Base-by-base conservation (phyloP, 2,888 invertebrate species). In the Aporophyla lueneburgensis region DNA sequence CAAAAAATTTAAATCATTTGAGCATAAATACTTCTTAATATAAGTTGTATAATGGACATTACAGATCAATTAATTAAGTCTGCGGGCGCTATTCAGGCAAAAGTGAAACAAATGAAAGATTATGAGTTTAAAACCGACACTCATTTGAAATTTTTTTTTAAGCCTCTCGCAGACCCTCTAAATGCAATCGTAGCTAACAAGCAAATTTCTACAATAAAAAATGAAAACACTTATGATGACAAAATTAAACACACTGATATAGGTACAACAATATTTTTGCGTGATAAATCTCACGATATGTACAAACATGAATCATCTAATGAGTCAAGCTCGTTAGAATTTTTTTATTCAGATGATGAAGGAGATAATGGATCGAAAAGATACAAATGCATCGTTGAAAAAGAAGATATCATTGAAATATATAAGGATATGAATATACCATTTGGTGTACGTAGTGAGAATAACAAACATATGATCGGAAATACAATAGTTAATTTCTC, bases 71-170 rank as follows among this genome's bases (percentile, higher is more conserved):
- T 40, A 40, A 40, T 40, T 5, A 40, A 40, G 40, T 40, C 40
- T 40, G 40, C 40, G 5, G 40, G 5, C 40, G 40, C 40, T 40
- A 40, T 40, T 40, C 3, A 40, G 40, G 40, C 3, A 40, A 40
- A 40, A 40, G 40, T 40, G 40, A 40, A 40, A 40, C 40, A 5
- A 40, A 40, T 40, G 40, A 40, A 40, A 40, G 40, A 40, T 56
- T 24, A 56, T 24, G 56, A 56, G 24, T 56, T 56, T 24, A 56
- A 24, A 6, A 56, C 24, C 24, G 12, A 56, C 24, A 56, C 24
- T 56, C 56, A 56, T 24, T 12, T 56, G 56, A 56, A 56, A 24
- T 56, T 24, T 56, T 56, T 56, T 56, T 56, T 56, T 56, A 58
- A 56, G 14, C 56, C 56, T 10, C 56, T 24, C 14, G 56, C 56